Evolutionary conservation across 2,888 invertebrate species (phyloP), one percentile per base, ranked within the genome.

Genomic region (Volucella zonaria): DNA sequence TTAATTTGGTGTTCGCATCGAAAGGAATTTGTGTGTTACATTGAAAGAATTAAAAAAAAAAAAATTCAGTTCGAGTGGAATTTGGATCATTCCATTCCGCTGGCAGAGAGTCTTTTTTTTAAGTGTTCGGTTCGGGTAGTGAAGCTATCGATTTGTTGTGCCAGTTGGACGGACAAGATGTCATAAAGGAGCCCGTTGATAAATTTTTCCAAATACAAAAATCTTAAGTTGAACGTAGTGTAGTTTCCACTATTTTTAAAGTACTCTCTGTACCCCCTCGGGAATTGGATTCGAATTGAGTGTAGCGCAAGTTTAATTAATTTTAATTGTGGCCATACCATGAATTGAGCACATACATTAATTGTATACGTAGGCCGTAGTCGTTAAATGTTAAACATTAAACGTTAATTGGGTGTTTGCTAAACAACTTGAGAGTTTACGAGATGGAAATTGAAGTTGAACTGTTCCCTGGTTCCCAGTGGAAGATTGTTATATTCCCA

Each of bases 91-190:
- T 67, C 31, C 10, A 52, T 56, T 56, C 43, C 43, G 43, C n/a
- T 18, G 45, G 12, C 42, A 31, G 52, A 67, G 45, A 31, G 31
- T 56, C 51, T 43, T 52, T 59, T 52, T 38, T 43, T 54, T 64
- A 54, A 45, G n/a, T 64, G 47, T n/a, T 73, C 54, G 6, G 31
- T 0, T 31, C 31, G 31, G 31, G 31, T 31, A 6, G 31, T 31
- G 31, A 31, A 45, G 71, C 51, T 83, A 85, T 85, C 42, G 83
- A 85, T 85, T 85, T 70, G 71, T 82, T 62, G 49, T 62, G 56
- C 71, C 56, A 71, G 40, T 47, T 61, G 40, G n/a, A 58, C 8
- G 71, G 31, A 31, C 31, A 31, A 82, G 67, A 67, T 73, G 79
- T 82, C 79, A 79, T 58, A 11, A 49, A 51, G 38, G 59, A 75